These are phyloP conservation scores for Sphyrna mokarran DNA, from an alignment of 2,113 vertebrate genomes.

Conservation along the genomic window DNA sequence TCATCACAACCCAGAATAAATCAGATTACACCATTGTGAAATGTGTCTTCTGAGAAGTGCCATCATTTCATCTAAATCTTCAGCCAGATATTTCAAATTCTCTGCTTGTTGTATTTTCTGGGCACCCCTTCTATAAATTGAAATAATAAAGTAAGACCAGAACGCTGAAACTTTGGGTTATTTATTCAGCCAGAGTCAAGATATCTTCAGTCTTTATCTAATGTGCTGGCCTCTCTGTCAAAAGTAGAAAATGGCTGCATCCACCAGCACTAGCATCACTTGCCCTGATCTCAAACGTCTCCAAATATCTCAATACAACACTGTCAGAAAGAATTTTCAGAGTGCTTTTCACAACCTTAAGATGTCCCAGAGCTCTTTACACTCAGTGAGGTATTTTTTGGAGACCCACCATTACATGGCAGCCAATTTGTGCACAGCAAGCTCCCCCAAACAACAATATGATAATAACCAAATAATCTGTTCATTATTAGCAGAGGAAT, in stretches of 20 bases:
- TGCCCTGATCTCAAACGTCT: not conserved
- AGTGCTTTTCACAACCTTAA: too few species aligned
- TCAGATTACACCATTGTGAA: not conserved
- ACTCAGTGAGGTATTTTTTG: too few species aligned
- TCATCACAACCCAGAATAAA: not conserved
- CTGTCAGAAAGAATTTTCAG: not conserved
- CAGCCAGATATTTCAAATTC: not conserved
- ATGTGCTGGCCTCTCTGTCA: not conserved
- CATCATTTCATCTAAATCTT: not conserved
- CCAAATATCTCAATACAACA: not conserved
- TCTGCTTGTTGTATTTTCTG: not conserved
- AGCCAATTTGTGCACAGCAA: too few species aligned
- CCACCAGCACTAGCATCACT: not conserved
- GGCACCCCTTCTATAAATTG: not conserved
- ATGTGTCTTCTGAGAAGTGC: not conserved
- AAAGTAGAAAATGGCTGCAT: not conserved
- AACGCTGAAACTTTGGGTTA: not conserved
- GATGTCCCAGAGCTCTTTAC: too few species aligned
- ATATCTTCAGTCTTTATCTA: not conserved
- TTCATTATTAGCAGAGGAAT: too few species aligned
- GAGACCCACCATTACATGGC: too few species aligned
- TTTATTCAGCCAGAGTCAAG: not conserved
- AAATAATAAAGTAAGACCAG: not conserved
- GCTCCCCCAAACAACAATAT: too few species aligned
- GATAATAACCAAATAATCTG: too few species aligned